A percentile compares a stretch with the other conserved stretches of the same genome.
phyloP scores from a whole-genome alignment of 1,140 invertebrate genomes.

The Telenomus remus region DNA sequence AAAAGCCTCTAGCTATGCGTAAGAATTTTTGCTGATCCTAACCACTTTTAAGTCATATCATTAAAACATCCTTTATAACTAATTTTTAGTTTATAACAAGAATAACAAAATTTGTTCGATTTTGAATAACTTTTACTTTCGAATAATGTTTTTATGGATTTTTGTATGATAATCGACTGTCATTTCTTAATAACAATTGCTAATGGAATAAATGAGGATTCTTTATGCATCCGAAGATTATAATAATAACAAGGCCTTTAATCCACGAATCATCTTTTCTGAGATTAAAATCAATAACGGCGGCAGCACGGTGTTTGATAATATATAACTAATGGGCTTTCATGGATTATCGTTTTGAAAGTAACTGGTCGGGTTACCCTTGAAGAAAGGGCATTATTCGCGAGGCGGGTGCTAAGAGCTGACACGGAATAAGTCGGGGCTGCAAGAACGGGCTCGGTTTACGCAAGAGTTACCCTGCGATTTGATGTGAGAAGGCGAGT shows the following conservation, averaged over 20 bases:
- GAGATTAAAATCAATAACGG: slow-evolving; percentile 50
- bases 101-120: too few relatives aligned
- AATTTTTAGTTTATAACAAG: too few relatives aligned
- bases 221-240: slow-evolving; percentile 1
- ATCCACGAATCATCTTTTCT: slow-evolving; percentile 48
- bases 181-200: too few relatives aligned
- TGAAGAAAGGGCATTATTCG: slow-evolving; percentile 59
- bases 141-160: too few relatives aligned
- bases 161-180: too few relatives aligned
- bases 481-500: slow-evolving; percentile 66
- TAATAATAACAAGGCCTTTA: slow-evolving; percentile 38
- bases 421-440: slow-evolving; percentile 59
- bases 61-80: too few relatives aligned
- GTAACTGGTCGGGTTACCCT: slow-evolving; percentile 57
- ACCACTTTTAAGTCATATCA: too few relatives aligned
- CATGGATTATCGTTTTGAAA: slow-evolving; percentile 60
- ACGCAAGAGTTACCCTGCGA: slow-evolving; percentile 69
- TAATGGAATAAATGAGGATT: too few relatives aligned
- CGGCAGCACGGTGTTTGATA: slow-evolving; percentile 52
- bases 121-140: too few relatives aligned
- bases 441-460: slow-evolving; percentile 69
- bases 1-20: slow-evolving; percentile 6
- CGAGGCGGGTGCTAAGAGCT: slow-evolving; percentile 49
- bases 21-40: too few relatives aligned
- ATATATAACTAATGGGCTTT: slow-evolving; percentile 62